Conservation (phyloP, 2,888 invertebrate genomes). For the Lepetodrilus schrolli region DNA sequence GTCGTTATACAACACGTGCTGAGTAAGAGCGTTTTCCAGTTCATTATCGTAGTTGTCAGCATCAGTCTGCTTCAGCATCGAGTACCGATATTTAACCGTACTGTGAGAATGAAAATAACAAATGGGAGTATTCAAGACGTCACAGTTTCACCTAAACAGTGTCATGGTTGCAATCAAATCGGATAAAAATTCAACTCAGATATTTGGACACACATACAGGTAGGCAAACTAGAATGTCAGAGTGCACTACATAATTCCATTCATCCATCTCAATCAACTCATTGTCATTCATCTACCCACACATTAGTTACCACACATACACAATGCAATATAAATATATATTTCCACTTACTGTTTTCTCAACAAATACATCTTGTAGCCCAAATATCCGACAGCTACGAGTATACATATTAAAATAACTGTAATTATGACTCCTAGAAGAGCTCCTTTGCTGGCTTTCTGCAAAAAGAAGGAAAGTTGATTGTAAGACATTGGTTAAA, state of each 20-base stretch:
- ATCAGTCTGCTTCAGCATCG: conserved; percentile 55
- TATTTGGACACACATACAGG: neutral
- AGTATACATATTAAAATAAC: conserved; percentile 49
- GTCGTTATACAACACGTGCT: conserved; percentile 57
- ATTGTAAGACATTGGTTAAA: too few species aligned
- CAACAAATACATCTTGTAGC: conserved; percentile 59
- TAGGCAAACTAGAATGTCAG: neutral
- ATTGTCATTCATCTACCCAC: too few species aligned
- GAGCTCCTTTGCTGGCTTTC: conserved; percentile 25
- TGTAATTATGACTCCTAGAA: conserved; percentile 49
- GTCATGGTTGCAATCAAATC: neutral
- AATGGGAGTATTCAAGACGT: neutral
- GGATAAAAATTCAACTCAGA: neutral
- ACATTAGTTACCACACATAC: too few species aligned
- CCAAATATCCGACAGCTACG: conserved; percentile 55
- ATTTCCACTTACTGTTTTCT: conserved; percentile 61
- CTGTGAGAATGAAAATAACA: conserved; percentile 42
- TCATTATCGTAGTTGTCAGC: conserved; percentile 52
- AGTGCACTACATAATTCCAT: too few species aligned
- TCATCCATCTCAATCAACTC: too few species aligned
- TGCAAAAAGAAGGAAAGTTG: too few species aligned
- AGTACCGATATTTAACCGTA: conserved; percentile 65
- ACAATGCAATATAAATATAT: too few species aligned
- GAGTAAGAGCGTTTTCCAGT: conserved; percentile 55
- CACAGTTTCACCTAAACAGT: neutral